Base-by-base conservation (phyloP, 2,797 vertebrate species). In the Pantherophis vulpinus region DNA sequence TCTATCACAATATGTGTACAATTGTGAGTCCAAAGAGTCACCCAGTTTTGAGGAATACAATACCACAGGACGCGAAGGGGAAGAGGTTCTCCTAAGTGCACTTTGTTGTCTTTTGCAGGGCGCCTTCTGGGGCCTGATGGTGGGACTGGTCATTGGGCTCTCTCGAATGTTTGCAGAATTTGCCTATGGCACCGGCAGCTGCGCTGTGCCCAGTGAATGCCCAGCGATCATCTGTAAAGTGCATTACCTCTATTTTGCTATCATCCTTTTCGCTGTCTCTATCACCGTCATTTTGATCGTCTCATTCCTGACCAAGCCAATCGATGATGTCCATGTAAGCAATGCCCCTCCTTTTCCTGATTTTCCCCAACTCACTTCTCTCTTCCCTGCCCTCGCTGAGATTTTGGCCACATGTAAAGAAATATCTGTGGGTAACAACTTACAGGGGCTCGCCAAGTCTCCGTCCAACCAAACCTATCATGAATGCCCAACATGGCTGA, bases 181-280 rank as follows among this genome's bases (percentile, higher is more conserved):
- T 94, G 97, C 93, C 86, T 99, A 97, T 0, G 99, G 99, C 87
- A 99, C 98, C 0, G 99, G 99, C 70, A 99, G 96, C 98, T 99
- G 99, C 5, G 97, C 95, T 27, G 0, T 0, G 0, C 98, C 98
- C 92, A 99, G 98, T 92, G 60, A 97, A 59, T 99, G 99, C 87
- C 99, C 99, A 0, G 97, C 94, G 3, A 98, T 99, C 96, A 99
- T 99, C 95, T 99, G 99, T 25, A 98, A 98, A 0, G 98, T 99
- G 16, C 99, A 99, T 95, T 99, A 99, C 97, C 98, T 99, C 54
- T 99, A 99, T 97, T 99, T 99, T 10, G 97, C 98, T 91, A 98
- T 99, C 5, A 98, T 99, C 94, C 98, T 99, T 58, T 99, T 99
- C 16, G 66, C 0, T 4, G 0, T 98, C 90, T 97, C 97, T 1